Base-by-base conservation (phyloP, 2,797 vertebrate genomes). In the Bradypus variegatus region DNA sequence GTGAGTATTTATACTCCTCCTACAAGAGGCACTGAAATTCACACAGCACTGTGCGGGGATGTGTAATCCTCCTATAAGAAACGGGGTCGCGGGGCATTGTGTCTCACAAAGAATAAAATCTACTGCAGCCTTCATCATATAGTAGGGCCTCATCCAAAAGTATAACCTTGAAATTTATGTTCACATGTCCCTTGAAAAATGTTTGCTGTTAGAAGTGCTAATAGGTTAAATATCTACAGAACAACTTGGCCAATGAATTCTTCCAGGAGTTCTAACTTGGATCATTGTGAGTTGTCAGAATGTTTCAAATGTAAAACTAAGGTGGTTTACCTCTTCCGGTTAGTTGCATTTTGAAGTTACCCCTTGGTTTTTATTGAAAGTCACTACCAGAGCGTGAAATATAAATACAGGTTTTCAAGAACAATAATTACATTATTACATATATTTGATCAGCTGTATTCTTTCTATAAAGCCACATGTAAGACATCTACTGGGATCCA, bases 301-400 rank as follows among this genome's bases (percentile, higher is more conserved):
- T 79, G 19, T 77, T 76, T 86, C 64, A 82, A 79, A 50, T 75
- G 90, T 75, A 79, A 89, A 45, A 70, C 33, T 65, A 82, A 86
- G 12, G 12, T 45, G 38, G 19, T 88, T 91, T 88, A n/a, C 36
- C 33, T 80, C 70, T 31, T 92, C n/a, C n/a, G n/a, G 36, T 87
- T 88, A 48, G 36, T 53, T 92, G 36, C 16, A 58, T 87, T 89
- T 72, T 86, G 53, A 90, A 88, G 55, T 65, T 82, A 50, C 60
- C 31, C 87, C 84, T 95, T 95, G 91, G 53, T 75, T 90, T 94
- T 94, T 93, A 77, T 89, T 93, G 81, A 93, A 93, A 86, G 87
- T 92, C 84, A 89, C 41, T 87, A 45, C 36, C 9, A 18, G 38
- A 94, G 77, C 6, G 5, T 91, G 45, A 41, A 58, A 77, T 67